Base-by-base conservation (phyloP, 2,888 invertebrate genomes). In the Stenodema calcarata region DNA sequence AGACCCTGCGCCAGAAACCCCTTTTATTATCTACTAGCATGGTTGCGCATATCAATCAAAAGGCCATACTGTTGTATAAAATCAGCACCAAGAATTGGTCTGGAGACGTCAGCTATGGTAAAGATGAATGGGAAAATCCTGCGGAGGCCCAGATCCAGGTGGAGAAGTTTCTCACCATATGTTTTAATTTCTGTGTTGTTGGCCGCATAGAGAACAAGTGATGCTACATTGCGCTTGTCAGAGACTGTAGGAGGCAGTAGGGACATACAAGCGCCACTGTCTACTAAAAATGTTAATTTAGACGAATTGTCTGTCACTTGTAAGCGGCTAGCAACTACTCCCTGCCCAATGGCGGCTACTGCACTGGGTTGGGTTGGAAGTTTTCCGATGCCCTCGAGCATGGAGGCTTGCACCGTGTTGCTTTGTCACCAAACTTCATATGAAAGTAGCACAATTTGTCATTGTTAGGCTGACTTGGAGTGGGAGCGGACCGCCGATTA, bases 161-260 rank as follows among this genome's bases (percentile, higher is more conserved):
- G 11, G 30, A 81, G 50, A 12, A 11, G 50, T 23, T 23, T 50
- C 12, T 81, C 9, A 16, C 81, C 62, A 30, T 81, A 89, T 0
- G 89, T 89, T 2, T 83, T 23, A 27, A 89, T 89, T 9, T 44
- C 62, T 2, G 88, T 80, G n/a, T 89, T 82, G 50, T 90, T 90
- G 9, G 89, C 89, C 0, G 89, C 89, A 78, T 87, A 89, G 0
- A 90, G 87, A 16, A 88, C 84, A 79, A 47, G 42, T 41, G 50
- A 28, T 44, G 82, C n/a, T 16, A 62, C 16, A 27, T 73, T 42
- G n/a, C 41, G n/a, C 69, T 27, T n/a, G 30, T 30, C 44, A 76
- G 7, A 14, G 12, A 42, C 12, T 11, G 62, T 47, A 7, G 78
- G 16, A 6, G 87, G 83, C 30, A 88, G 18, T 0, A 88, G 69